phyloP scores from a whole-genome alignment of 2,113 vertebrate species.

The Myodes glareolus region DNA sequence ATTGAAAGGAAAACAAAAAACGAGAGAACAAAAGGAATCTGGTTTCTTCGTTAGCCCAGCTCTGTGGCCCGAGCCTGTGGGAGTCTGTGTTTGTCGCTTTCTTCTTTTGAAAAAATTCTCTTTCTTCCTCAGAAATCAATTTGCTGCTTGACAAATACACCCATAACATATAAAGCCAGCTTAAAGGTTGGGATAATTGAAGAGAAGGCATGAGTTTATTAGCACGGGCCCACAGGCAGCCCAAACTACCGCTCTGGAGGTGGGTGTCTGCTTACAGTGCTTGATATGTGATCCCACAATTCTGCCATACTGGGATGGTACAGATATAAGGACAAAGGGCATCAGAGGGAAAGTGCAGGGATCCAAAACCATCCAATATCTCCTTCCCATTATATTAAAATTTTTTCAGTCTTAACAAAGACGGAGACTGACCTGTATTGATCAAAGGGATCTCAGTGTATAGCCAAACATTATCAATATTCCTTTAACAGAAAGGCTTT shows the following conservation, averaged over 20 bases:
- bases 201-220: constrained; percentile 73
- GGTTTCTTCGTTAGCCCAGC: constrained; percentile 60
- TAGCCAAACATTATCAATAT: neutral
- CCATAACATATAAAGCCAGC: constrained; percentile 78
- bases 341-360: constrained; percentile 14
- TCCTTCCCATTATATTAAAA: neutral
- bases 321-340: constrained; percentile 40
- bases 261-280: constrained; percentile 71
- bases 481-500: neutral
- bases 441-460: constrained; percentile 1
- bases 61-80: constrained; percentile 41
- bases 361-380: neutral
- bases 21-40: constrained; percentile 23
- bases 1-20: constrained; percentile 51
- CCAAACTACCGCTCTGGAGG: constrained; percentile 43
- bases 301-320: constrained; percentile 42
- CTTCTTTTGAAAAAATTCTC: constrained; percentile 55
- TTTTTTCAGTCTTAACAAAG: constrained; percentile 46
- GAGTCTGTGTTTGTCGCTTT: constrained; percentile 12
- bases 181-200: constrained; percentile 80
- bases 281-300: constrained; percentile 40
- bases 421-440: constrained; percentile 55
- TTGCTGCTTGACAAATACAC: constrained; percentile 82
- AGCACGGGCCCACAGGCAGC: constrained; percentile 53
- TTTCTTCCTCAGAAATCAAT: constrained; percentile 79